Conservation (phyloP, 30 jellyfish, hydroid and myxozoan genomes). For the Turritopsis dohrnii region DNA sequence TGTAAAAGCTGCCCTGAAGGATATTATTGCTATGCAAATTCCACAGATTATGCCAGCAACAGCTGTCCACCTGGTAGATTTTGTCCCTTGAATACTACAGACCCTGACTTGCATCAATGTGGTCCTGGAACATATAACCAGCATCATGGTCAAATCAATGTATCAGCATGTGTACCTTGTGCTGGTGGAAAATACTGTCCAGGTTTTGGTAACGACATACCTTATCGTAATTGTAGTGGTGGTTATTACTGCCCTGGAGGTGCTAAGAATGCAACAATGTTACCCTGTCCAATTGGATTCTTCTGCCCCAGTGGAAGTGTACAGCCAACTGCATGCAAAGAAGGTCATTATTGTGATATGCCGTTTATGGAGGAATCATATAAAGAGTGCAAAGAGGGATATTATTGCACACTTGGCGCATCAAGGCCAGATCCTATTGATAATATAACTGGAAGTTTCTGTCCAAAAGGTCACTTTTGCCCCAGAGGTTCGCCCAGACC, state of each 20-base stretch:
- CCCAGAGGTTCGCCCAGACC: constrained; percentile 79
- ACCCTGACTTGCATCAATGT: constrained; percentile 68
- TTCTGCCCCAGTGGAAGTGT: constrained; percentile 86
- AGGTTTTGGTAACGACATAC: constrained; percentile 55
- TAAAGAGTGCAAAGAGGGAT: constrained; percentile 82
- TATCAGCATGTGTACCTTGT: constrained; percentile 80
- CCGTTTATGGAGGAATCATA: constrained; percentile 71
- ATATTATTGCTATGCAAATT: constrained; percentile 71
- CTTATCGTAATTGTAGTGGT: constrained; percentile 66
- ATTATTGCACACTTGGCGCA: constrained; percentile 68
- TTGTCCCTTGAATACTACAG: constrained; percentile 91
- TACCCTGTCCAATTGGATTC: constrained; percentile 69
- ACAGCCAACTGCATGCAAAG: constrained; percentile 64
- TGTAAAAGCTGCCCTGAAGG: constrained; percentile 94
- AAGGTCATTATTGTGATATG: constrained; percentile 87
- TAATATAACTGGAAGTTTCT: constrained; percentile 70
- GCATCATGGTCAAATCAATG: constrained; percentile 40
- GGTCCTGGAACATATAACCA: constrained; percentile 95
- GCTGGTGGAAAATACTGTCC: constrained; percentile 87
- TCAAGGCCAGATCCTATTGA: constrained; percentile 78
- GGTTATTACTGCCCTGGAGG: constrained; percentile 97
- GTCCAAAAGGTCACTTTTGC: constrained; percentile 88
- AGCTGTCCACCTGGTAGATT: constrained; percentile 86
- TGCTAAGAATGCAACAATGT: constrained; percentile 64
- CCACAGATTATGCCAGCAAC: constrained; percentile 46